phyloP scores from a whole-genome alignment of 2,888 invertebrate genomes.

The Cephus nigrinus region DNA sequence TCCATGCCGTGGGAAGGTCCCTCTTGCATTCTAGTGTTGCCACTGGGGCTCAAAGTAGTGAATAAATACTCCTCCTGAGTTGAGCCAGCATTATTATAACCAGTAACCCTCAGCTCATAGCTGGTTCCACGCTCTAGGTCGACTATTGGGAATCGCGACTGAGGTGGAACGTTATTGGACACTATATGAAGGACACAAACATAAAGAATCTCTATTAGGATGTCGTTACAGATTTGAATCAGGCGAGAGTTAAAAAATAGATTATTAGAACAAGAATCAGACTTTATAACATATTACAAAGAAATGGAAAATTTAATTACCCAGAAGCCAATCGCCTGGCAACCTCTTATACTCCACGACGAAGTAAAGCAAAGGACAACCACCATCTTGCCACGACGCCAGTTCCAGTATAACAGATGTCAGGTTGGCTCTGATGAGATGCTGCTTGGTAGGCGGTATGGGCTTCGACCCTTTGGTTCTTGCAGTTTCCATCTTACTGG shows the following conservation, averaged over 20 bases:
- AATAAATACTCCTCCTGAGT: slow-evolving; percentile 72
- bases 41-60: slow-evolving; percentile 69
- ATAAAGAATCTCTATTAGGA: background rate
- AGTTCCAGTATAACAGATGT: slow-evolving; percentile 64
- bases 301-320: slow-evolving; percentile 38
- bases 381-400: slow-evolving; percentile 65
- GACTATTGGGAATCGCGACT: slow-evolving; percentile 66
- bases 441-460: slow-evolving; percentile 58
- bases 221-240: background rate
- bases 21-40: slow-evolving; percentile 64
- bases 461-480: slow-evolving; percentile 65
- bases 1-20: slow-evolving; percentile 49
- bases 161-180: slow-evolving; percentile 68
- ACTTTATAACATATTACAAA: background rate
- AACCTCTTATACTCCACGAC: slow-evolving; percentile 62
- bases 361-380: slow-evolving; percentile 64
- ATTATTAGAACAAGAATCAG: background rate
- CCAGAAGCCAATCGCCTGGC: slow-evolving; percentile 60
- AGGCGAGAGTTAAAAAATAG: background rate
- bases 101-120: slow-evolving; percentile 70
- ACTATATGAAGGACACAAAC: slow-evolving; percentile 52
- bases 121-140: slow-evolving; percentile 68
- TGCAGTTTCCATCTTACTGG: slow-evolving; percentile 62
- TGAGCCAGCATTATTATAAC: slow-evolving; percentile 74
- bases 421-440: slow-evolving; percentile 59